Conservation (phyloP, 2,113 vertebrate genomes). For the Tricholaema leucomelas region DNA sequence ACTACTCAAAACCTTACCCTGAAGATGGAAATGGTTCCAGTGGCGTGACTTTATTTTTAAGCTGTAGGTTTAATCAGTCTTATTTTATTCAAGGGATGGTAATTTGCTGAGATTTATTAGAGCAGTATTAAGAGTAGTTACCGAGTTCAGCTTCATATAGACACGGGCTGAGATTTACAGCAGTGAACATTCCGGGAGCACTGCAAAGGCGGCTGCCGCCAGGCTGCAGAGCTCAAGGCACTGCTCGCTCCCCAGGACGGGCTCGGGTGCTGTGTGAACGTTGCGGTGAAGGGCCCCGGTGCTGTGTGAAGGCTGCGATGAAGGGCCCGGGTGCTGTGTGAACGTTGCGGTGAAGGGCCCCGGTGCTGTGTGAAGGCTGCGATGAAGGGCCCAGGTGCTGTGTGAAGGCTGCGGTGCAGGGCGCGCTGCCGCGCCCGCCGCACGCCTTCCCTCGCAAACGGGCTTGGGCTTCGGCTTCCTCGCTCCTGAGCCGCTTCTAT, state of each 20-base stretch:
- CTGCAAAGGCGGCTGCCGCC: neutral
- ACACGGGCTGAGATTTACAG: neutral
- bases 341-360: too few relatives aligned
- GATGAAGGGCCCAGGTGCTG: too few relatives aligned
- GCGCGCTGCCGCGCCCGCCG: neutral
- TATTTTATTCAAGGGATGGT: neutral
- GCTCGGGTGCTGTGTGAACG: neutral
- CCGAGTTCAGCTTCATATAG: neutral
- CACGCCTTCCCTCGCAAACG: neutral
- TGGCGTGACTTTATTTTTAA: neutral
- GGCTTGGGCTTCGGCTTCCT: slow-evolving; percentile 58
- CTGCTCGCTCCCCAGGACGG: neutral
- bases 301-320: too few relatives aligned
- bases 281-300: too few relatives aligned
- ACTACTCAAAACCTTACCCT: neutral
- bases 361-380: too few relatives aligned
- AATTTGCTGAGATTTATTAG: slow-evolving; percentile 1
- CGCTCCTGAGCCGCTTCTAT: slow-evolving; percentile 67
- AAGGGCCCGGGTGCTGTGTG: too few relatives aligned
- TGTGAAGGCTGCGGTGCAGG: too few relatives aligned
- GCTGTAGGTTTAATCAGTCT: neutral
- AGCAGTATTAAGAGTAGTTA: neutral
- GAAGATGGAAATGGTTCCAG: neutral
- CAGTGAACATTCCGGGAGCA: neutral
- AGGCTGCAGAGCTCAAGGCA: neutral